Evolutionary conservation across 2,113 vertebrate species (phyloP).

Genomic region (Mus musculus): DNA sequence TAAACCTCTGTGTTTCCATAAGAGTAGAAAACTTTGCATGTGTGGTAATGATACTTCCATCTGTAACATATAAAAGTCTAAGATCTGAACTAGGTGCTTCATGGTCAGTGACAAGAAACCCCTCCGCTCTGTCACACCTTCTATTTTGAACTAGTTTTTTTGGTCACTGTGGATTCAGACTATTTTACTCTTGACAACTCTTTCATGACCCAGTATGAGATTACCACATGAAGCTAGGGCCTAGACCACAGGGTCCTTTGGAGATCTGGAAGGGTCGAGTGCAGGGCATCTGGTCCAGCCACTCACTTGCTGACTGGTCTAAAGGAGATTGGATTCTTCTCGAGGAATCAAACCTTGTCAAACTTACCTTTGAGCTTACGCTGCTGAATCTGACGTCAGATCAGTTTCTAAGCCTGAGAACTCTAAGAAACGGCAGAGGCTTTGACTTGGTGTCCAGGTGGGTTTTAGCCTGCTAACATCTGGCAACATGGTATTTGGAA

Average conservation of each 20-base stretch:
- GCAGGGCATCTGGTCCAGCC: neutral
- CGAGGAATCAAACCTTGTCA: neutral
- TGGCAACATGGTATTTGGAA: neutral
- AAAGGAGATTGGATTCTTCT: neutral
- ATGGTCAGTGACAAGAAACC: neutral
- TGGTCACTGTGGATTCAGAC: neutral
- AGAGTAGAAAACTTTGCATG: neutral
- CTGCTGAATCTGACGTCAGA: constrained; percentile 9
- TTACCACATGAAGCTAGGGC: neutral
- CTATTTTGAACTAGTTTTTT: neutral
- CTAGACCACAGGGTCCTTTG: neutral
- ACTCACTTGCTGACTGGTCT: neutral
- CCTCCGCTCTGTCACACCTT: neutral
- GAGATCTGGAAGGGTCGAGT: neutral
- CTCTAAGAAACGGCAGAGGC: neutral
- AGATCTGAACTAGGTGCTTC: neutral
- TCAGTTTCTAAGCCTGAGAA: neutral
- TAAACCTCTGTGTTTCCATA: neutral
- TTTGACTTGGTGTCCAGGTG: constrained; percentile 9
- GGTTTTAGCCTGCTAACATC: neutral
- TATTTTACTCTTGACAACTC: neutral
- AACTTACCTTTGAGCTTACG: constrained; percentile 8
- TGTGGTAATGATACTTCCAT: neutral
- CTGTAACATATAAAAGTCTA: neutral
- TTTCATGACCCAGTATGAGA: neutral